Conservation (phyloP, 2,113 vertebrate species). For the Rhabdornis inornatus region DNA sequence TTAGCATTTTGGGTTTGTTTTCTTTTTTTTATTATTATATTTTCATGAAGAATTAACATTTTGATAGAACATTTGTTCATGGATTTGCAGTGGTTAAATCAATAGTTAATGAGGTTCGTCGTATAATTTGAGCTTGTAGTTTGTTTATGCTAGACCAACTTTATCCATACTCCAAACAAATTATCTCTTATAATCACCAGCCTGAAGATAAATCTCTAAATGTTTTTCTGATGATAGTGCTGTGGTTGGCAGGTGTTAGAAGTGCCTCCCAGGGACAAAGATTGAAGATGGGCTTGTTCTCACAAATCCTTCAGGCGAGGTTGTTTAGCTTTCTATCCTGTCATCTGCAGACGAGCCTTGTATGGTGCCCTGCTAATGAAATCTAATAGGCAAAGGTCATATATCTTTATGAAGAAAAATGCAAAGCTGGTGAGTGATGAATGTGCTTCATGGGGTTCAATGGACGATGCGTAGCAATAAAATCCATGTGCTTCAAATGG, state of each 20-base stretch:
- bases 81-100: slow-evolving; percentile 79
- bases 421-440: slow-evolving; percentile 77
- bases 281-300: slow-evolving; percentile 90
- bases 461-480: slow-evolving; percentile 71
- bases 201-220: slow-evolving; percentile 98
- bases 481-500: slow-evolving; percentile 59
- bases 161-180: slow-evolving; percentile 98
- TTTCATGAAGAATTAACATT: slow-evolving; percentile 43
- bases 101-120: slow-evolving; percentile 94
- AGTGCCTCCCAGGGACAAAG: slow-evolving; percentile 99
- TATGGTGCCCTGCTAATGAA: slow-evolving; percentile 85
- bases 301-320: slow-evolving; percentile 83
- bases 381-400: slow-evolving; percentile 86
- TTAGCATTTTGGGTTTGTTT: not conserved
- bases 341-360: slow-evolving; percentile 79
- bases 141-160: slow-evolving; percentile 99
- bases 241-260: slow-evolving; percentile 98
- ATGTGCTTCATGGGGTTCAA: slow-evolving; percentile 74
- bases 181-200: slow-evolving; percentile 99
- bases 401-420: slow-evolving; percentile 85
- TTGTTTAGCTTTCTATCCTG: slow-evolving; percentile 79
- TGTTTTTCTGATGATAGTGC: slow-evolving; percentile 99
- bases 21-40: not conserved
- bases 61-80: slow-evolving; percentile 54
- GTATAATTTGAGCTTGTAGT: slow-evolving; percentile 92